Percentiles rank a stretch among this genome's conserved stretches.
Evolutionary conservation across 92 coral and sea anemone species (phyloP).

Genomic region (Heteractis magnifica): DNA sequence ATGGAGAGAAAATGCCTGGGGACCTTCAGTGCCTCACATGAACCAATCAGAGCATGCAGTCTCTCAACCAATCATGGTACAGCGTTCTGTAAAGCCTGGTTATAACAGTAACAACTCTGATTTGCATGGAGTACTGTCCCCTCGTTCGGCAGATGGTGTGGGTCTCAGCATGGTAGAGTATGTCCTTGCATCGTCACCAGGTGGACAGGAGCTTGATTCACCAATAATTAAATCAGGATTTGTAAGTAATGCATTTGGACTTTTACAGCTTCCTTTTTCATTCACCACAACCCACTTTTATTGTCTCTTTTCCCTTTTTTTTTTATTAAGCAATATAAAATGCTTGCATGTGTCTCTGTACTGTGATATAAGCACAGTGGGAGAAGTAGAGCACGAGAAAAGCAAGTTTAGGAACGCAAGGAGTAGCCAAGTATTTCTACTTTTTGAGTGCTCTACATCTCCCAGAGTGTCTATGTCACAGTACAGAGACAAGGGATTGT

Average conservation of each 20-base stretch:
- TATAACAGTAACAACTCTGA: constrained; percentile 74
- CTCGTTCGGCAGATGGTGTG: constrained; percentile 94
- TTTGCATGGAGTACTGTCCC: constrained; percentile 87
- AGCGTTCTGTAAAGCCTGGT: constrained; percentile 85
- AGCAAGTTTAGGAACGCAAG: too few relatives aligned
- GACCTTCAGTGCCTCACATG: constrained; percentile 92
- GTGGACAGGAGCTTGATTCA: constrained; percentile 87
- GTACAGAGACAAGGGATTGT: too few relatives aligned
- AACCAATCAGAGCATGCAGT: constrained; percentile 99
- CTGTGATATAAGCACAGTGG: too few relatives aligned
- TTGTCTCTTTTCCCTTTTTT: too few relatives aligned
- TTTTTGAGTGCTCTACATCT: too few relatives aligned
- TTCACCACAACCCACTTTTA: too few relatives aligned
- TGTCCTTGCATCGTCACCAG: constrained; percentile 94
- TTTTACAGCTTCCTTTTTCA: too few relatives aligned
- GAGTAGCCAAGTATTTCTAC: too few relatives aligned
- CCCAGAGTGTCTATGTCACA: too few relatives aligned
- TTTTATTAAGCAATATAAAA: too few relatives aligned
- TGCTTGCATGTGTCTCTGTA: too few relatives aligned
- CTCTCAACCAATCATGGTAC: constrained; percentile 98
- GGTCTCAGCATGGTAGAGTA: constrained; percentile 98
- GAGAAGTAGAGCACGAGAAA: too few relatives aligned
- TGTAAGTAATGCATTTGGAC: constrained; percentile 57
- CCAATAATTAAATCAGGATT: constrained; percentile 88
- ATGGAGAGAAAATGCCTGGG: constrained; percentile 89